Percentiles rank a stretch among this genome's conserved stretches.
Evolutionary conservation across 1,140 invertebrate species (phyloP).

Genomic region (Heliconius melpomene): DNA sequence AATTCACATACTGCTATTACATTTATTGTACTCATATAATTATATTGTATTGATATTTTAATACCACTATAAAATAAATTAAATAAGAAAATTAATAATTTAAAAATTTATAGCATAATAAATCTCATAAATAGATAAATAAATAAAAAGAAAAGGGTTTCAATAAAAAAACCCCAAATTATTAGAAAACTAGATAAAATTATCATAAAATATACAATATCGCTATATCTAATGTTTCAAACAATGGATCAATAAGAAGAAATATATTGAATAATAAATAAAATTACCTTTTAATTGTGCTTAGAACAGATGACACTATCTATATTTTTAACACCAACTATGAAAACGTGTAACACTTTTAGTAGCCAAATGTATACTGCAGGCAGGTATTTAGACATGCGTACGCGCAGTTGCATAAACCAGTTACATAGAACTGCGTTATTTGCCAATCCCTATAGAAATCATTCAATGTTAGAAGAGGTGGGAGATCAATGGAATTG

Average conservation of each 20-base stretch:
- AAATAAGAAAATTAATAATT: too few species aligned
- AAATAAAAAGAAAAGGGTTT: too few species aligned
- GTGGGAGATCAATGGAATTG: conserved; percentile 8
- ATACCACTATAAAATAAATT: too few species aligned
- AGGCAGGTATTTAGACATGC: conserved; percentile 16
- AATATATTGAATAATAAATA: background rate
- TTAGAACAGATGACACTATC: background rate
- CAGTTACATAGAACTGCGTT: conserved; percentile 2
- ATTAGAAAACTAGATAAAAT: background rate
- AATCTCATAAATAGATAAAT: too few species aligned
- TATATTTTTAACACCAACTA: background rate
- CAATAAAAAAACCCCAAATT: too few species aligned
- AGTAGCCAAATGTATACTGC: conserved; percentile 25
- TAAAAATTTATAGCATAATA: too few species aligned
- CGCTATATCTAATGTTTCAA: background rate
- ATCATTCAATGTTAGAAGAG: background rate
- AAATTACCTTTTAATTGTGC: background rate
- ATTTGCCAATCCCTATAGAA: conserved; percentile 21
- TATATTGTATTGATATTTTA: too few species aligned
- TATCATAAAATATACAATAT: background rate
- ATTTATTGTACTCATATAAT: too few species aligned
- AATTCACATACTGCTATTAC: too few species aligned
- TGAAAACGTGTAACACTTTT: conserved; percentile 26
- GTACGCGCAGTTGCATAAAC: conserved; percentile 23
- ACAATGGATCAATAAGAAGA: background rate